Evolutionary conservation across 2,888 invertebrate species (phyloP), one percentile per base, ranked within the genome.

Genomic region (Parnassius glacialis): DNA sequence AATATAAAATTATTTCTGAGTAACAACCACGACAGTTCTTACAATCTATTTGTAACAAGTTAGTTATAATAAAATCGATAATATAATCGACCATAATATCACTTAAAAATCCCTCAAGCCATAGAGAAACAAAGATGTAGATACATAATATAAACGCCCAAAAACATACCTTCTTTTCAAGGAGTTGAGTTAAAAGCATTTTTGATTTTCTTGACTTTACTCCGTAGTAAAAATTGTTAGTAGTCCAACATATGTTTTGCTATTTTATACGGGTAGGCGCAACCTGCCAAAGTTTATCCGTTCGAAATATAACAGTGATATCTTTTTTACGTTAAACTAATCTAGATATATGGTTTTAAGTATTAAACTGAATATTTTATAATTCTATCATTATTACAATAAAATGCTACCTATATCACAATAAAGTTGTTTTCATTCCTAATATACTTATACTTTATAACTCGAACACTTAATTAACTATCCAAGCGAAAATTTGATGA

Each of bases 381-480:
- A 55, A 55, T 50, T 44, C 53, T 60, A 61, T 61, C 55, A 61
- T 55, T 55, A 56, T 55, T 54, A 25, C 20, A 51, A 44, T 61
- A 61, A 61, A 61, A 61, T 61, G 20, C 20, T 20, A 20, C 34
- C 60, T 56, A 61, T 61, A 61, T 61, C 60, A 61, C 60, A 61
- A 61, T 34, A 51, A 25, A 42, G 48, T 60, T 48, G 43, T 20
- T 60, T 50, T 13, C 10, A 54, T 12, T 45, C 7, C 41, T 16
- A 47, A 53, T 47, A n/a, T 11, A 20, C 20, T 20, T 20, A 20
- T 34, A 11, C 45, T 48, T 9, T 9, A 2, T 13, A 10, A 12
- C 9, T 48, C n/a, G 2, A 13, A 10, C 10, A 13, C 47, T 48
- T 9, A 9, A 48, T 10, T 43, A 43, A 0, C 3, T 43, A 43